Evolutionary conservation across 1,140 invertebrate genomes (phyloP), one percentile per base, ranked within the genome.

Genomic region (Ips nitidus): DNA sequence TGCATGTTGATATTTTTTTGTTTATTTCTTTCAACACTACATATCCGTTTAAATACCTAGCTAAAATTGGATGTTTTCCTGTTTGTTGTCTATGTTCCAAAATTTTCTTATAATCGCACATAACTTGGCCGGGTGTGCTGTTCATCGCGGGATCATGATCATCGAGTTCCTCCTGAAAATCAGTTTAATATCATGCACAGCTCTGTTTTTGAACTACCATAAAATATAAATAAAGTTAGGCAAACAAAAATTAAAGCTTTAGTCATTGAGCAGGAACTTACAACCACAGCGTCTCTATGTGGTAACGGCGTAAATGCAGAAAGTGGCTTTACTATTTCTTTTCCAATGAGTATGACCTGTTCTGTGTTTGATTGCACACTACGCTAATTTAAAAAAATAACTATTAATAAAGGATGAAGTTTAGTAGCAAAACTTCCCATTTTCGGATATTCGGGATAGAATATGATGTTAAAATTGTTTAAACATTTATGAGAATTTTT

Each of bases 131-230:
- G 2, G 67, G 67, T 50, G 59, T 37, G 37, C 60, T 62, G 45
- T 63, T 69, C 67, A 69, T 69, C 1, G 67, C 4, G 0, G 67
- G 59, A 56, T 69, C 67, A 41, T 69, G 67, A 63, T 69, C 67
- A 47, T 69, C 67, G 4, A 69, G 41, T 52, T 69, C 67, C 2
- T 63, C 59, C 67, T 69, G 58, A 55, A 69, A 67, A 41, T 5
- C 5, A 40, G 42, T 59, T 1, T 41, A 62, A 39, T 61, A 40
- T 7, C 22, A 61, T 61, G 3, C 8, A 5, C 8, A 22, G 4
- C 4, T 22, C 59, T 2, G 47, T 43, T 61, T 1, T 1, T n/a
- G 1, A 61, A 3, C 6, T 22, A 41, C 41, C 40, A 39, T 58
- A 4, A 61, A 45, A 37, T 3, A 61, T 45, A 8, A 61, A 45